Percentiles rank a stretch among this genome's conserved stretches.
Evolutionary conservation across 2,113 vertebrate species (phyloP).

Genomic region (Butastur rufipennis): DNA sequence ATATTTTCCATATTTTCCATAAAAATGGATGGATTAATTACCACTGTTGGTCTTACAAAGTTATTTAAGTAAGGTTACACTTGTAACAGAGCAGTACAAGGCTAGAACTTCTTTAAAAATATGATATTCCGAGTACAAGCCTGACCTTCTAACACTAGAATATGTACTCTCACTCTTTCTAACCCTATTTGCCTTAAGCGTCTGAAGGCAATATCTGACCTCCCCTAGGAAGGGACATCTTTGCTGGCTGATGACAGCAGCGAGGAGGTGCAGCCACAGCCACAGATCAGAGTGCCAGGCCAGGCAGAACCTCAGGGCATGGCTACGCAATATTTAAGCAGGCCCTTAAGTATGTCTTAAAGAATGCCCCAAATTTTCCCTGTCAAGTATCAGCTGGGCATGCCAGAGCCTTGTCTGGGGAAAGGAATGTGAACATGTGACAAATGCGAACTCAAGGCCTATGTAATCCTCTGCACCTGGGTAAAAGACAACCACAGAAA

Average conservation of each 20-base stretch:
- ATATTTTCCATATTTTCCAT: background rate
- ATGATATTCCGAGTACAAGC: background rate
- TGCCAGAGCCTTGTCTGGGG: background rate
- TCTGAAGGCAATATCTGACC: background rate
- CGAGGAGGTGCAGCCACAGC: background rate
- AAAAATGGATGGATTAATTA: background rate
- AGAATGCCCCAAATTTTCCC: background rate
- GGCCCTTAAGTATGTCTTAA: background rate
- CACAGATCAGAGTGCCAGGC: background rate
- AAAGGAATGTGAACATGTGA: rapidly evolving
- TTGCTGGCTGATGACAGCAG: background rate
- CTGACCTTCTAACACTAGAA: background rate
- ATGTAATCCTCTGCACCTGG: rapidly evolving
- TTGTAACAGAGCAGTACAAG: background rate
- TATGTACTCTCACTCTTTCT: background rate
- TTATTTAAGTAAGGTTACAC: background rate
- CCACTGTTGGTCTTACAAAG: background rate
- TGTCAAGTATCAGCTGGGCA: background rate
- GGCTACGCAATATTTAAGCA: background rate
- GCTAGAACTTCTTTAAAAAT: background rate
- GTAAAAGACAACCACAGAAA: background rate
- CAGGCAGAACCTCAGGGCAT: background rate
- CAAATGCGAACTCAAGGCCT: background rate
- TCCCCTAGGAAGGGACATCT: background rate
- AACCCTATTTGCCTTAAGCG: background rate